phyloP scores from a whole-genome alignment of 2,888 invertebrate genomes.

The Rotaria socialis region DNA sequence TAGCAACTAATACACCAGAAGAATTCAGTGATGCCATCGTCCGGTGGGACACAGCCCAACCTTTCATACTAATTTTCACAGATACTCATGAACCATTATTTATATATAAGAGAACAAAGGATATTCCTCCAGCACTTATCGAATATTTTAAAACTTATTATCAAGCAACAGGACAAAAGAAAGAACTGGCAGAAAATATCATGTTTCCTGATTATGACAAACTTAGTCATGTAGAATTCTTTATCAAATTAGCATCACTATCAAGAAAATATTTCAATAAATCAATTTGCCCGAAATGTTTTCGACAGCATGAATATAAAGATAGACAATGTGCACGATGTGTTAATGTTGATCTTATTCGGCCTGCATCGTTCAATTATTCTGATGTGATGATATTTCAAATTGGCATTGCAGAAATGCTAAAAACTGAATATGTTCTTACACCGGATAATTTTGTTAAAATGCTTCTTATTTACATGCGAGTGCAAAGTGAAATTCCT shows the following conservation, averaged over 20 bases:
- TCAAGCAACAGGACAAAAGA: neutral
- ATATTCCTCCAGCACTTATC: neutral
- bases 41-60: neutral
- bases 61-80: neutral
- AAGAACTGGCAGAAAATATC: neutral
- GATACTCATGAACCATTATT: neutral
- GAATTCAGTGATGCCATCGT: neutral
- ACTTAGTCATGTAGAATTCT: too few relatives aligned
- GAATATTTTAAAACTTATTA: neutral
- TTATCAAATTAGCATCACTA: too few relatives aligned
- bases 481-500: slow-evolving; percentile 56
- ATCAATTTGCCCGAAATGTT: too few relatives aligned
- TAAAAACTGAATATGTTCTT: slow-evolving; percentile 50
- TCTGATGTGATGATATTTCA: neutral
- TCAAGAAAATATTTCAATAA: too few relatives aligned
- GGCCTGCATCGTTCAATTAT: too few relatives aligned
- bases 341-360: neutral
- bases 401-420: neutral
- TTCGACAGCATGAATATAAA: too few relatives aligned
- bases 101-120: neutral
- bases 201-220: too few relatives aligned
- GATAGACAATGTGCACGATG: too few relatives aligned
- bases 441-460: slow-evolving; percentile 57
- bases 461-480: slow-evolving; percentile 56
- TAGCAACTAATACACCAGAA: neutral